Conservation (phyloP, 2,797 vertebrate genomes). For the Sebastes nivosus region DNA sequence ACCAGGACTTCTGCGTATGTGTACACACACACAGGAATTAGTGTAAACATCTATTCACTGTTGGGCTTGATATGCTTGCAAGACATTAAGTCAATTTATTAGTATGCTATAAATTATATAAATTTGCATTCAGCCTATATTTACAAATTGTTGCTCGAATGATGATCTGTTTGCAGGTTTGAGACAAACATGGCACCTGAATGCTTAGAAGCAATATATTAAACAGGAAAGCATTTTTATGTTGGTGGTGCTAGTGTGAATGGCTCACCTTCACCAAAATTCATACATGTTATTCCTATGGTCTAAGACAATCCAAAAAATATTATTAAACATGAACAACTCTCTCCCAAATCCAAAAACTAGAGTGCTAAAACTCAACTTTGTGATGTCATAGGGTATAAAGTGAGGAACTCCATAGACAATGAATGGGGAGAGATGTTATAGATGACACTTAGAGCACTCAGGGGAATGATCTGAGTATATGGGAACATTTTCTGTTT, state of each 20-base stretch:
- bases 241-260: neutral
- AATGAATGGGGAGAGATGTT: too few species aligned
- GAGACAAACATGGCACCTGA: slow-evolving; percentile 1
- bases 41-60: slow-evolving; percentile 57
- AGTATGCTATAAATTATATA: slow-evolving; percentile 11
- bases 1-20: slow-evolving; percentile 52
- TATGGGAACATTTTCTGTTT: too few species aligned
- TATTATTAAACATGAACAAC: too few species aligned
- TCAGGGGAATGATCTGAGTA: too few species aligned
- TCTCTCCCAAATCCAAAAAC: too few species aligned
- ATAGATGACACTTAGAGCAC: too few species aligned
- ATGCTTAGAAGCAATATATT: neutral
- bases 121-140: slow-evolving; percentile 26
- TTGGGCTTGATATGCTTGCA: slow-evolving; percentile 40
- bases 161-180: neutral
- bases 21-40: slow-evolving; percentile 50
- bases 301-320: too few species aligned
- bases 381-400: too few species aligned
- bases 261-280: neutral
- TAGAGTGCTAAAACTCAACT: too few species aligned
- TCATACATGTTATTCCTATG: too few species aligned
- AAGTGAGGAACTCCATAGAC: too few species aligned
- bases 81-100: slow-evolving; percentile 42
- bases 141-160: neutral
- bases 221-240: neutral